phyloP scores from a whole-genome alignment of 2,113 vertebrate genomes.

The Lontra canadensis region DNA sequence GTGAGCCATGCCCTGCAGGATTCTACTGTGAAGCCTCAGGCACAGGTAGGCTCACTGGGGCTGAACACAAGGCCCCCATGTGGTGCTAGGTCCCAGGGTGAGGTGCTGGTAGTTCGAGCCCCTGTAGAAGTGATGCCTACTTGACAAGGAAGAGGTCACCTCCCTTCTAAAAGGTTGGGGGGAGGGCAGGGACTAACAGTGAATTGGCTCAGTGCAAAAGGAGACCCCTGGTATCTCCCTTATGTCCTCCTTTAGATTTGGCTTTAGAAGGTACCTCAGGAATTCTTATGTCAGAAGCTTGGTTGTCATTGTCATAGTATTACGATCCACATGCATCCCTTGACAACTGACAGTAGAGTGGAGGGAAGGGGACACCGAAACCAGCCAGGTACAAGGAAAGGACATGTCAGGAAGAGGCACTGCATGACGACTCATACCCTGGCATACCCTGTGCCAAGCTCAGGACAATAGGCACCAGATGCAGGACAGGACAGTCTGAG shows the following conservation, averaged over 20 bases:
- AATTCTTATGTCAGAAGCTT: background rate
- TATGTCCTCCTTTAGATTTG: background rate
- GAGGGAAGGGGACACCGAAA: background rate
- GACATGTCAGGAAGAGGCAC: too few relatives aligned
- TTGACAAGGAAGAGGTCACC: background rate
- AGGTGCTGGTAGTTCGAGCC: background rate
- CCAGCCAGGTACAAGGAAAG: too few relatives aligned
- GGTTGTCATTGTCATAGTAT: background rate
- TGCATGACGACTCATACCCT: background rate
- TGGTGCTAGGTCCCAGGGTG: background rate
- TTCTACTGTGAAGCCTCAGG: conserved; percentile 75
- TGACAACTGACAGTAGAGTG: background rate
- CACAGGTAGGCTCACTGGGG: conserved; percentile 53
- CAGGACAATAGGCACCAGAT: background rate
- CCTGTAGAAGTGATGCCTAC: background rate
- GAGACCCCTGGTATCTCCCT: background rate
- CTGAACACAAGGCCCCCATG: too few relatives aligned
- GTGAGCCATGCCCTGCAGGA: conserved; percentile 73
- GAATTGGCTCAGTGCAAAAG: background rate
- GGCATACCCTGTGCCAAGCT: background rate
- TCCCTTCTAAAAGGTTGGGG: too few relatives aligned
- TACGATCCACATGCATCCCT: background rate
- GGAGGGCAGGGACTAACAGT: background rate
- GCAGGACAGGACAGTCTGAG: background rate
- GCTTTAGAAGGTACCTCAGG: background rate